phyloP scores from a whole-genome alignment of 2,888 invertebrate genomes.

The Rosalia funebris region DNA sequence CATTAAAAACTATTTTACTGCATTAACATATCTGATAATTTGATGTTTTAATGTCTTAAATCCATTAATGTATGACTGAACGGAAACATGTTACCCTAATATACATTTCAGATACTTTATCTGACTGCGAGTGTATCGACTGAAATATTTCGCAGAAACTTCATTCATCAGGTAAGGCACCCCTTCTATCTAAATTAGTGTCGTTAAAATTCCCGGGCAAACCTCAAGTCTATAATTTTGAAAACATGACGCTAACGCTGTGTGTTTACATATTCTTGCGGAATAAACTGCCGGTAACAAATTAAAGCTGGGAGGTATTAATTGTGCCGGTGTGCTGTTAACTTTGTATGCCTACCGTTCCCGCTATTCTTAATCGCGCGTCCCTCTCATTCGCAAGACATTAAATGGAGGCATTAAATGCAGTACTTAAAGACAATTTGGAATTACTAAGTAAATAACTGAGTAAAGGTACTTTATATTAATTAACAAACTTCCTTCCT shows the following conservation, averaged over 20 bases:
- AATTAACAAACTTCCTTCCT: constrained; percentile 49
- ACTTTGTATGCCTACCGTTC: constrained; percentile 30
- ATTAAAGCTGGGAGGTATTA: constrained; percentile 58
- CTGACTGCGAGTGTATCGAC: no score
- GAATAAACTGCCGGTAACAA: constrained; percentile 58
- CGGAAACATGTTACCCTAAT: no score
- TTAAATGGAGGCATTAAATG: constrained; percentile 45
- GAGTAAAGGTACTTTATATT: constrained; percentile 53
- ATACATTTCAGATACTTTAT: no score
- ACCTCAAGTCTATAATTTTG: constrained; percentile 55
- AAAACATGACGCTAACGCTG: constrained; percentile 54
- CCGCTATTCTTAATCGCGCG: constrained; percentile 23
- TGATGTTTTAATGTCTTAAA: no score
- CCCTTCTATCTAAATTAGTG: constrained; percentile 46
- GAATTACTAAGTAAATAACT: constrained; percentile 50
- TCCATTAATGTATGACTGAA: no score
- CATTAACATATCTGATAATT: no score
- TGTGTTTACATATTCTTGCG: constrained; percentile 58
- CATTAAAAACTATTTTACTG: no score
- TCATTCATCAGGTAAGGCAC: neutral
- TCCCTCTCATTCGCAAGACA: constrained; percentile 15
- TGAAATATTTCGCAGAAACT: neutral
- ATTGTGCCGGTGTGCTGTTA: constrained; percentile 54
- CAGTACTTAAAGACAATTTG: constrained; percentile 48
- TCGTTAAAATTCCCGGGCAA: constrained; percentile 53